Conservation (phyloP, 2,797 vertebrate species). For the Leptoclinus maculatus region DNA sequence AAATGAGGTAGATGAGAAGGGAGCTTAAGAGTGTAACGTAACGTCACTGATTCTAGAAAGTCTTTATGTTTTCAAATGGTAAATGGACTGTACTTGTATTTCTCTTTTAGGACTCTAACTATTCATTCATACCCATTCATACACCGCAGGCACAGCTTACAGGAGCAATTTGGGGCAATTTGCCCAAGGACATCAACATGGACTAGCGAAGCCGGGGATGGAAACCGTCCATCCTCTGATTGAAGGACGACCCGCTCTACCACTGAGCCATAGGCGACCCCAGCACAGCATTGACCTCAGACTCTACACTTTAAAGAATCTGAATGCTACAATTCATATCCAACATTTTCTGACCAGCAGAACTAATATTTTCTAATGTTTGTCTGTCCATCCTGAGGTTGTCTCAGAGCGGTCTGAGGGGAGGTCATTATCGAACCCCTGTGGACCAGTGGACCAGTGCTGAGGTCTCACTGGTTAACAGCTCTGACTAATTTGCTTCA, state of each 20-base stretch:
- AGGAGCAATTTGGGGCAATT: too few species aligned
- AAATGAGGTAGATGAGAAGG: not conserved
- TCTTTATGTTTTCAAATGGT: not conserved
- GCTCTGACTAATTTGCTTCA: not conserved
- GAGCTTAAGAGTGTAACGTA: not conserved
- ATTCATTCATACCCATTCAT: too few species aligned
- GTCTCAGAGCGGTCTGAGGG: not conserved
- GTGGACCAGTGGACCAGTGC: not conserved
- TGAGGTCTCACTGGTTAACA: not conserved
- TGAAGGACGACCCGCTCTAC: not conserved
- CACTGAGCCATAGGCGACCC: not conserved
- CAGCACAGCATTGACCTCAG: not conserved
- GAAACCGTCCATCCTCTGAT: too few species aligned
- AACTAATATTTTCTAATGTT: not conserved
- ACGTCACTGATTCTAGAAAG: not conserved
- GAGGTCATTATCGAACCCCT: conserved; percentile 17
- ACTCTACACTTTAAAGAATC: not conserved
- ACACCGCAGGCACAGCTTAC: too few species aligned
- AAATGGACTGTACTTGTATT: too few species aligned
- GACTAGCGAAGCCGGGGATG: too few species aligned
- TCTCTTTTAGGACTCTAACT: too few species aligned
- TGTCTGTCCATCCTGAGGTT: not conserved
- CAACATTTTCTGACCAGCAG: not conserved
- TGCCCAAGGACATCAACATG: too few species aligned
- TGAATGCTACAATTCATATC: not conserved